A percentile compares a stretch with the other conserved stretches of the same genome.
Evolutionary conservation across 2,797 vertebrate genomes (phyloP).

Genomic region (Enteromius radiatus): DNA sequence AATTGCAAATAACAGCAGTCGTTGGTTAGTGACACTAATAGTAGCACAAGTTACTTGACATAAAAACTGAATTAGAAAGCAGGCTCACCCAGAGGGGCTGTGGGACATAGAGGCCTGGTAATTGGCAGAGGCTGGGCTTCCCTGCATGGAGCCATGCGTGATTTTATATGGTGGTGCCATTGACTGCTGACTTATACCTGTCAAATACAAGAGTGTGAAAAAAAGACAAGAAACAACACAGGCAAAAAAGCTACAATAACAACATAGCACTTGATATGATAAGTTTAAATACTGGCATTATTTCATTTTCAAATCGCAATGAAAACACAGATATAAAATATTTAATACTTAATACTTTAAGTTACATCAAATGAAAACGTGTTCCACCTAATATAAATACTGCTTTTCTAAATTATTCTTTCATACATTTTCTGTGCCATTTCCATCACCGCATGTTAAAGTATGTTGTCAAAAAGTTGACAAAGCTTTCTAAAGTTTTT

Average conservation of each 20-base stretch:
- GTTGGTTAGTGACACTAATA: not conserved
- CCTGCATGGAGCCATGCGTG: conserved; percentile 96
- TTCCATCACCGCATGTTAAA: not conserved
- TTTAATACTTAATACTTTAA: not conserved
- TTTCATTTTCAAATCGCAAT: not conserved
- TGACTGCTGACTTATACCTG: conserved; percentile 89
- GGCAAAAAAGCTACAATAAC: not conserved
- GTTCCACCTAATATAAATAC: not conserved
- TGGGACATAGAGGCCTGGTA: conserved; percentile 97
- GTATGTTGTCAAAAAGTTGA: not conserved
- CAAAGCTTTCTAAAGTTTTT: not conserved
- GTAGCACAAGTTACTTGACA: not conserved
- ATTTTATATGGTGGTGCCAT: conserved; percentile 95
- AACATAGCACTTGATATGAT: not conserved
- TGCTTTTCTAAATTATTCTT: not conserved
- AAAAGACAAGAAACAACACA: not conserved
- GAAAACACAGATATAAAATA: not conserved
- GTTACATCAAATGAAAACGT: not conserved
- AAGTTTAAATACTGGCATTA: not conserved
- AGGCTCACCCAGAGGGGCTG: conserved; percentile 90
- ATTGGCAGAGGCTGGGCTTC: conserved; percentile 93
- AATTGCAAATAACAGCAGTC: conserved; percentile 2
- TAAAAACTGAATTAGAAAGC: not conserved
- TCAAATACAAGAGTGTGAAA: conserved; percentile 20
- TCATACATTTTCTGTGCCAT: not conserved